Evolutionary conservation across 2,888 invertebrate species (phyloP).

Genomic region (Chymomyza fuscimana): DNA sequence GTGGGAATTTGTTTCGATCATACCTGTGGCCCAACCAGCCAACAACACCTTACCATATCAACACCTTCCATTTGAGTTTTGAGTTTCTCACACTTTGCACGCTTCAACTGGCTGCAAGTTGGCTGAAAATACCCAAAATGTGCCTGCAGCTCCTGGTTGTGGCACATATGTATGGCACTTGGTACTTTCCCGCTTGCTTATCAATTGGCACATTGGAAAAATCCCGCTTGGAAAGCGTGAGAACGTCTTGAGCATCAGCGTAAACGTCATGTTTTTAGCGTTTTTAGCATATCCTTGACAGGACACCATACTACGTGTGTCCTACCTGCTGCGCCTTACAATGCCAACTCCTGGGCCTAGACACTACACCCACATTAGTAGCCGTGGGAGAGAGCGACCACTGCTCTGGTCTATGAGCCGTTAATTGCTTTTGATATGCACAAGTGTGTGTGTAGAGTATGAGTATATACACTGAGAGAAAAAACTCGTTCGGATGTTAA

Average conservation of each 20-base stretch:
- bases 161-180: slow-evolving; percentile 41
- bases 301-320: slow-evolving; percentile 5
- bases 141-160: slow-evolving; percentile 4
- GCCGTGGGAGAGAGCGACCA: slow-evolving; percentile 23
- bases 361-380: slow-evolving; percentile 71
- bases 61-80: slow-evolving; percentile 18
- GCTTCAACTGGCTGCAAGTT: slow-evolving; percentile 5
- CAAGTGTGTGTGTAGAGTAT: slow-evolving; percentile 48
- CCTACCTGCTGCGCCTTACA: slow-evolving; percentile 54
- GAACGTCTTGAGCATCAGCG: slow-evolving; percentile 43
- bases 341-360: not conserved
- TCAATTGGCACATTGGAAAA: slow-evolving; percentile 66
- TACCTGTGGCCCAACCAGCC: slow-evolving; percentile 37
- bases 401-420: slow-evolving; percentile 48
- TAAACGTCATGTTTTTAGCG: slow-evolving; percentile 12
- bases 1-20: slow-evolving; percentile 52
- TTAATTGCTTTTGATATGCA: slow-evolving; percentile 54
- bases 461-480: not conserved
- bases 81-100: slow-evolving; percentile 56
- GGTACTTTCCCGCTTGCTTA: slow-evolving; percentile 59
- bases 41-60: slow-evolving; percentile 3
- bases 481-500: too few relatives aligned
- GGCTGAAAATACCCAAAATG: not conserved
- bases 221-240: slow-evolving; percentile 63
- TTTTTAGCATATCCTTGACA: slow-evolving; percentile 10